phyloP scores from a whole-genome alignment of 2,797 vertebrate genomes.

The Buceros bicornis region DNA sequence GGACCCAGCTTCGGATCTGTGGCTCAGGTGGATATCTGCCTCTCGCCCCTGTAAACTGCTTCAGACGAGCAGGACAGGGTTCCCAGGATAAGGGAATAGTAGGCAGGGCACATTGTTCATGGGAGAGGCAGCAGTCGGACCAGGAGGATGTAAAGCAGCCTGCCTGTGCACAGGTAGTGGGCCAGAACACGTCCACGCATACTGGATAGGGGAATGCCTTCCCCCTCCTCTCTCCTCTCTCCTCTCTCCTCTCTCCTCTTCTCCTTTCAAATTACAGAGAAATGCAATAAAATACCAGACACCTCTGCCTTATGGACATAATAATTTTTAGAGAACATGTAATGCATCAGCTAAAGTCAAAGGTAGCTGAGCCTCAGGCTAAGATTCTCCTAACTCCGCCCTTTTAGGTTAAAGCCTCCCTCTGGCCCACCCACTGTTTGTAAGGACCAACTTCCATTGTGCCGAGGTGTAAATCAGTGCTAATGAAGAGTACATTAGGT shows the following conservation, averaged over 20 bases:
- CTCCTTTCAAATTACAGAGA: not conserved
- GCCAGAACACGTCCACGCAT: not conserved
- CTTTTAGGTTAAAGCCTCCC: not conserved
- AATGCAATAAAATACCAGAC: constrained; percentile 34
- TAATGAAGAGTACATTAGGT: not conserved
- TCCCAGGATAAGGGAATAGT: not conserved
- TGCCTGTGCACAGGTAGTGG: not conserved
- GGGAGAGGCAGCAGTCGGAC: not conserved
- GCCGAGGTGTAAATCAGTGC: not conserved
- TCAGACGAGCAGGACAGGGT: not conserved
- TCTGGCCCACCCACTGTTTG: not conserved
- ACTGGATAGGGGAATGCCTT: not conserved
- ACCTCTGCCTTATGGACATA: not conserved
- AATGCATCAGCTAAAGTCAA: not conserved
- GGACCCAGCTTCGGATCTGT: not conserved
- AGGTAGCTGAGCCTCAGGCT: not conserved
- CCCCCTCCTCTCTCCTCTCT: not conserved
- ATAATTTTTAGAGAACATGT: not conserved
- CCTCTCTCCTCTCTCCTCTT: no score
- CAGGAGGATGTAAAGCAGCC: not conserved
- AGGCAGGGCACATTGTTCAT: not conserved
- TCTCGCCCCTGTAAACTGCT: not conserved
- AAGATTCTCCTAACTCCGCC: not conserved
- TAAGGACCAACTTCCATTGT: fast-evolving
- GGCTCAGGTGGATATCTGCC: not conserved